Evolutionary conservation across 2,113 vertebrate genomes (phyloP), one percentile per base, ranked within the genome.

Genomic region (Chionis minor): DNA sequence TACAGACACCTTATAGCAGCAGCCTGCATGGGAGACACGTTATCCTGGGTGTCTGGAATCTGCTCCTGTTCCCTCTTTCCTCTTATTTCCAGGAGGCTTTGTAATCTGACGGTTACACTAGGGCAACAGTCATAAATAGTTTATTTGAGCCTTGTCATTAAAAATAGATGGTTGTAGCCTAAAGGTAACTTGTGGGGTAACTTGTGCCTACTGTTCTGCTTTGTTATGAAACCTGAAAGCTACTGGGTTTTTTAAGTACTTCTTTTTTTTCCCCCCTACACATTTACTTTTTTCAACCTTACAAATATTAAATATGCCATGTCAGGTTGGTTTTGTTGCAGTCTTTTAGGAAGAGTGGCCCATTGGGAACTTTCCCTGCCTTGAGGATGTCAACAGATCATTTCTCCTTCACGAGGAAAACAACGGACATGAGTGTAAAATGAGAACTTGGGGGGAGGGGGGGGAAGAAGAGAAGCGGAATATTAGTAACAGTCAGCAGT

Each of bases 131-230:
- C 24, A 69, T 85, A 52, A 94, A 92, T 86, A 10, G 45, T 87
- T 75, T 67, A 92, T 69, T 65, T 58, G 23, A 55, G 66, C 45
- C 21, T 70, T 24, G 32, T 54, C 70, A 67, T 95, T 79, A 91
- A 96, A 94, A 92, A 91, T 45, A 55, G 11, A 88, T 62, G 26
- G n/a, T 54, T 92, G 74, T 85, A 85, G 70, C 94, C 84, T 92
- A 77, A 65, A 79, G 91, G 86, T 82, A 74, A 59, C 44, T 84
- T 45, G 77, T 65, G 45, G 61, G 35, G 47, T 58, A 59, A 61
- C 45, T 69, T 54, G 24, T 44, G 63, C 12, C 49, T n/a, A 55
- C 45, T 92, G 30, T 58, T 95, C 16, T 71, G 47, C 32, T 91
- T 88, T 66, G 35, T 86, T 65, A 40, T 16, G 38, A 77, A 85